A percentile compares a stretch with the other conserved stretches of the same genome.
Conservation (phyloP, 2,888 invertebrate species). For the Drosophila meridiana region DNA sequence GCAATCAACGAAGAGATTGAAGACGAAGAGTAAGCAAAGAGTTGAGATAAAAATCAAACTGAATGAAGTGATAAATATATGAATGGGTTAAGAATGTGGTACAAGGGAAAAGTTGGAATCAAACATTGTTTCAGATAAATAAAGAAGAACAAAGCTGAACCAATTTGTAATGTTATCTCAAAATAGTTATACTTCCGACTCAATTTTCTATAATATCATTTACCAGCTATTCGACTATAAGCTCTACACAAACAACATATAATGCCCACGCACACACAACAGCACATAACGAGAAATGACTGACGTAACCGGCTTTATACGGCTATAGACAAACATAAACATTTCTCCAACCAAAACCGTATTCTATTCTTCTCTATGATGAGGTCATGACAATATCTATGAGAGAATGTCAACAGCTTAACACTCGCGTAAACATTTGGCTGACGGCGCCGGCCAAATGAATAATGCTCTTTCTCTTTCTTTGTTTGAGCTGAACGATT, state of each 20-base stretch:
- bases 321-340: constrained; percentile 14
- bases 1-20: constrained; percentile 9
- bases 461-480: not conserved
- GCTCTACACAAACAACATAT: not conserved
- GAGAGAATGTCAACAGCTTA: constrained; percentile 59
- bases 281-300: constrained; percentile 2
- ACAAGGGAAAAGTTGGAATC: not conserved
- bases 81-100: no score
- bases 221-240: not conserved
- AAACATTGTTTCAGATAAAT: not conserved
- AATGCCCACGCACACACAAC: not conserved
- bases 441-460: constrained; percentile 1
- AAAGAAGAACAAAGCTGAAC: not conserved
- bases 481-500: constrained; percentile 18
- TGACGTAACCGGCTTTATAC: constrained; percentile 55
- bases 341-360: constrained; percentile 6
- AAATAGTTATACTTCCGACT: not conserved
- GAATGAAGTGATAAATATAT: constrained; percentile 21
- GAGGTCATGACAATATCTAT: constrained; percentile 37
- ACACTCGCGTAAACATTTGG: constrained; percentile 39
- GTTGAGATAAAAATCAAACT: not conserved
- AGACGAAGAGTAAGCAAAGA: not conserved
- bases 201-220: not conserved
- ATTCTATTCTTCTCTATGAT: constrained; percentile 20
- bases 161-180: no score